Conservation (phyloP, 2,797 vertebrate genomes). For the Erpetoichthys calabaricus region DNA sequence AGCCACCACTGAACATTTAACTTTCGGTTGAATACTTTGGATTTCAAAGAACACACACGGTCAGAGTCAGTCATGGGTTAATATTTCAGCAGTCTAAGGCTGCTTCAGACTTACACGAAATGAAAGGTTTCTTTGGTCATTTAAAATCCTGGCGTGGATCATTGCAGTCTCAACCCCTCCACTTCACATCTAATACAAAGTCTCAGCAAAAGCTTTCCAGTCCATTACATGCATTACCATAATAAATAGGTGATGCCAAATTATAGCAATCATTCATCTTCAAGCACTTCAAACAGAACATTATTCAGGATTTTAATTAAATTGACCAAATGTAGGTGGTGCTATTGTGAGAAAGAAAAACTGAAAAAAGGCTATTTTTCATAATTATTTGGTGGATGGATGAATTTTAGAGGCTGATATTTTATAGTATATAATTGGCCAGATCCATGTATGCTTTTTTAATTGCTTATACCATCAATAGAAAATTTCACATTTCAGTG, state of each 20-base stretch:
- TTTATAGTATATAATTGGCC: neutral
- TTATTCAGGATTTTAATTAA: neutral
- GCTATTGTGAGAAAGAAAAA: neutral
- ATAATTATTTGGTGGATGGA: neutral
- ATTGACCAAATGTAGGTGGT: neutral
- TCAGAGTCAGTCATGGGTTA: no score
- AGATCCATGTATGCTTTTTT: neutral
- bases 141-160: conserved; percentile 17
- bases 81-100: conserved; percentile 27
- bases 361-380: neutral
- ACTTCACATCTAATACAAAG: conserved; percentile 41
- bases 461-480: neutral
- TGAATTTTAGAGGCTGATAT: neutral
- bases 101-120: conserved; percentile 30
- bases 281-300: neutral
- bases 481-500: no score
- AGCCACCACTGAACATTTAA: no score
- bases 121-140: conserved; percentile 27
- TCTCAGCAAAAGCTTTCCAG: conserved; percentile 36
- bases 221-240: conserved; percentile 31
- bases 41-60: no score
- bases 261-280: neutral
- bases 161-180: conserved; percentile 22
- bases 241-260: conserved; percentile 33
- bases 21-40: no score